Percentiles rank a stretch among this genome's conserved stretches.
Evolutionary conservation across 92 coral and sea anemone genomes (phyloP).

Genomic region (Epizoanthus scotinus): DNA sequence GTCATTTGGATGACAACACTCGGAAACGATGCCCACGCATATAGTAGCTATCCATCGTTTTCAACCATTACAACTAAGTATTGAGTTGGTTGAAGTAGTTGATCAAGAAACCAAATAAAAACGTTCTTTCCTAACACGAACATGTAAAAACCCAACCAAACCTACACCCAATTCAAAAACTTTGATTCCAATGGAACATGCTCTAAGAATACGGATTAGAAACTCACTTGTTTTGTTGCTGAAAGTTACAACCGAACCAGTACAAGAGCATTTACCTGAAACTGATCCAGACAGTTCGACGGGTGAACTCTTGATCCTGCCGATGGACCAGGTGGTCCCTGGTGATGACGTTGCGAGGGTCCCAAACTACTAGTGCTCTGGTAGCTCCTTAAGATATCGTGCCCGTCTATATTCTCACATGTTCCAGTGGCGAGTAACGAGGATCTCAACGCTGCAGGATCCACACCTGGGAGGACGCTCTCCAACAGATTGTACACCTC

Average conservation of each 20-base stretch:
- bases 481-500: conserved; percentile 74
- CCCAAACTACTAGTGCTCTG: background rate
- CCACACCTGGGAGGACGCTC: conserved; percentile 70
- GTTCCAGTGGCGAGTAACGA: conserved; percentile 60
- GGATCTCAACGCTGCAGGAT: conserved; percentile 49
- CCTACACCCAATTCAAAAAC: no score
- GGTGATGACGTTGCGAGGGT: conserved; percentile 8
- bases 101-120: no score
- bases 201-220: no score
- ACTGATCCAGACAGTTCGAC: background rate
- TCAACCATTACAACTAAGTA: no score
- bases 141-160: no score
- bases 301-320: background rate
- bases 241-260: background rate
- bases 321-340: background rate
- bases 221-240: no score
- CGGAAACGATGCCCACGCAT: no score
- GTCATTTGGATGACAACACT: no score
- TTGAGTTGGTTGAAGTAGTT: no score
- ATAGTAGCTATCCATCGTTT: no score
- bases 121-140: no score
- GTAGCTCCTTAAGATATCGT: conserved; percentile 33
- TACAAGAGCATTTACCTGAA: background rate
- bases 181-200: no score
- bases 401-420: conserved; percentile 21